Evolutionary conservation across 2,888 invertebrate genomes (phyloP).

Genomic region (Eupithecia pulchellata): DNA sequence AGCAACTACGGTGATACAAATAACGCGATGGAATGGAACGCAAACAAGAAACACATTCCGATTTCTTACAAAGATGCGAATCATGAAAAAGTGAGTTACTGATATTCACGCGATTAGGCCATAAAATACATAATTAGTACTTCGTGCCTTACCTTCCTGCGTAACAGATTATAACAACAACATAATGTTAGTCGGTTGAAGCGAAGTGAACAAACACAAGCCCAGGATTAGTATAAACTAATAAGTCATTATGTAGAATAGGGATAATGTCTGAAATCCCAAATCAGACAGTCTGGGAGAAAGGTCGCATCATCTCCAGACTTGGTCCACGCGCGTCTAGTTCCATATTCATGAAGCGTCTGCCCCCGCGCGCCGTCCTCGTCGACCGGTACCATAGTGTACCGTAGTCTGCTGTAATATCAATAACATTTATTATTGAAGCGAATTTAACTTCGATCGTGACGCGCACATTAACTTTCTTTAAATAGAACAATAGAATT

Average conservation of each 20-base stretch:
- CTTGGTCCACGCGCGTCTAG: slow-evolving; percentile 17
- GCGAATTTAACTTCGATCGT: slow-evolving; percentile 18
- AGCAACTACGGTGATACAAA: background rate
- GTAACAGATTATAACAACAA: background rate
- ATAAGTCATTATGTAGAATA: background rate
- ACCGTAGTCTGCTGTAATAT: slow-evolving; percentile 30
- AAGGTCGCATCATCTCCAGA: background rate
- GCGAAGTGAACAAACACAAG: background rate
- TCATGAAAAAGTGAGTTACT: background rate
- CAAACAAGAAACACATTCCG: background rate
- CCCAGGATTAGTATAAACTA: background rate
- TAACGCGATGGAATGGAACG: background rate
- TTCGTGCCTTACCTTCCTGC: background rate
- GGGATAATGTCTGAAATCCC: background rate
- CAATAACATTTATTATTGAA: slow-evolving; percentile 27
- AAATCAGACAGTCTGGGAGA: background rate
- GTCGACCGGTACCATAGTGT: slow-evolving; percentile 18
- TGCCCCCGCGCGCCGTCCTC: background rate
- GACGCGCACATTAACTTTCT: slow-evolving; percentile 8
- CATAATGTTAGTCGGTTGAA: background rate
- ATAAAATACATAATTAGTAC: background rate
- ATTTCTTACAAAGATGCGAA: background rate
- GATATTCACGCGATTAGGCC: background rate
- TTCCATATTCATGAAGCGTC: slow-evolving; percentile 33
- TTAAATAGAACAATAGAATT: slow-evolving; percentile 10